A percentile compares a stretch with the other conserved stretches of the same genome.
These are phyloP conservation scores for Microcaecilia unicolor DNA, from an alignment of 2,797 vertebrate species.

Conservation along the genomic window DNA sequence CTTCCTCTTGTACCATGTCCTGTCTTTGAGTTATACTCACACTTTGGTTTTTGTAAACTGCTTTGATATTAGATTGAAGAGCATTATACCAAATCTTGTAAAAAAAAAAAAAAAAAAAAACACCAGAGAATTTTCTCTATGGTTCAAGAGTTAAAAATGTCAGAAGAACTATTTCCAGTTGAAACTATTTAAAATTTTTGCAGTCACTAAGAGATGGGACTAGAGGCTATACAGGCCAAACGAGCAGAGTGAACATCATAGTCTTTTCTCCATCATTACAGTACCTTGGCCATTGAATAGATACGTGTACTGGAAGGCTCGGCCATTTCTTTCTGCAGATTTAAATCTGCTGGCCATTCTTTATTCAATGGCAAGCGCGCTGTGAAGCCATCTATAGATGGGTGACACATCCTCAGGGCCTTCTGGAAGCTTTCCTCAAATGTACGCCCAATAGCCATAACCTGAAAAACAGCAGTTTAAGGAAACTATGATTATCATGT, in stretches of 20 bases:
- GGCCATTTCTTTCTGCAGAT: constrained; percentile 72
- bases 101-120: no score
- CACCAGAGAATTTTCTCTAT: no score
- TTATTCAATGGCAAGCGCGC: constrained; percentile 78
- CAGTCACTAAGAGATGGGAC: no score
- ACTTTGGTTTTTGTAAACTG: no score
- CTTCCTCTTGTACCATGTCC: no score
- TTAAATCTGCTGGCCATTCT: constrained; percentile 59
- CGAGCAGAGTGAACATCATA: neutral
- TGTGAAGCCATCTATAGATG: constrained; percentile 80
- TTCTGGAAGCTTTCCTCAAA: constrained; percentile 94
- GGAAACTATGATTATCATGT: no score
- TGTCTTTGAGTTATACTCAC: no score
- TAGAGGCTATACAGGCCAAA: neutral
- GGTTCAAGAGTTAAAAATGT: no score
- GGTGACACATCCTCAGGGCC: constrained; percentile 88
- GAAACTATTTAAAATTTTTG: no score
- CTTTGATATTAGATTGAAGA: no score
- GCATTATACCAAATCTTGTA: no score
- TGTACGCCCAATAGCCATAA: constrained; percentile 86
- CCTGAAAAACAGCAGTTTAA: constrained; percentile 51
- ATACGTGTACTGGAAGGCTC: constrained; percentile 82
- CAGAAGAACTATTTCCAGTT: no score
- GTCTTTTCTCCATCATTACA: neutral
- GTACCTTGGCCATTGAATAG: constrained; percentile 84